Conservation (phyloP, 2,888 invertebrate species). For the Pyrgus malvae region DNA sequence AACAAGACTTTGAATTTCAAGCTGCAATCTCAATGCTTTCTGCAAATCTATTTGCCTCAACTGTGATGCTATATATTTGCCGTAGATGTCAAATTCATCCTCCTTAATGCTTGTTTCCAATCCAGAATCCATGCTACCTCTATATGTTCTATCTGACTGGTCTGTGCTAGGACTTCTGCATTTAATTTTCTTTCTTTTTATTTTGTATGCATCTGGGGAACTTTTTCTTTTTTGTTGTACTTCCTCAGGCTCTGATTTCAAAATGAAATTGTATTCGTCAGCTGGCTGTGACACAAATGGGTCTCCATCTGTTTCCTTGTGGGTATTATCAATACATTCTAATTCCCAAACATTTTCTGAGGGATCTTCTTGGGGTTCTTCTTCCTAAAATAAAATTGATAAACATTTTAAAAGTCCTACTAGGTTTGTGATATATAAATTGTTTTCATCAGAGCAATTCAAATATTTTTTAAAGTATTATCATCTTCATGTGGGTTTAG, state of each 20-base stretch:
- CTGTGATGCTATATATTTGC: constrained; percentile 69
- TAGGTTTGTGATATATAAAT: too few species aligned
- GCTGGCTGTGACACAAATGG: constrained; percentile 42
- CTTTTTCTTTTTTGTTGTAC: constrained; percentile 1
- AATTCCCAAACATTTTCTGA: constrained; percentile 32
- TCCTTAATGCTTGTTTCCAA: constrained; percentile 44
- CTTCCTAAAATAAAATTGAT: too few species aligned
- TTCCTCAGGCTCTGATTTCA: constrained; percentile 51
- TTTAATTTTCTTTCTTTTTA: constrained; percentile 55
- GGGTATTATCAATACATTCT: constrained; percentile 23
- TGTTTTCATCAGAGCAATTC: too few species aligned
- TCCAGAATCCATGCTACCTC: constrained; percentile 44
- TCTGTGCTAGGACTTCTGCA: constrained; percentile 47
- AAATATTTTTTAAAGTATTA: too few species aligned
- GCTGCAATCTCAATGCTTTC: constrained; percentile 61
- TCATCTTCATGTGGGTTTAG: constrained; percentile 23
- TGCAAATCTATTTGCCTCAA: constrained; percentile 64
- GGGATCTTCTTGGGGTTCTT: too few species aligned
- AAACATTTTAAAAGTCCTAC: too few species aligned
- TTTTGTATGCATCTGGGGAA: constrained; percentile 32
- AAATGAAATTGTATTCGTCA: constrained; percentile 45
- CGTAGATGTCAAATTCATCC: constrained; percentile 75
- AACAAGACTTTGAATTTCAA: constrained; percentile 67
- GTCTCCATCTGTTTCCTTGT: constrained; percentile 35
- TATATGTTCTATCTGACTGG: constrained; percentile 46